Base-by-base conservation (phyloP, 64 coral and sea anemone genomes). In the Hydrozoanthus tunicans region DNA sequence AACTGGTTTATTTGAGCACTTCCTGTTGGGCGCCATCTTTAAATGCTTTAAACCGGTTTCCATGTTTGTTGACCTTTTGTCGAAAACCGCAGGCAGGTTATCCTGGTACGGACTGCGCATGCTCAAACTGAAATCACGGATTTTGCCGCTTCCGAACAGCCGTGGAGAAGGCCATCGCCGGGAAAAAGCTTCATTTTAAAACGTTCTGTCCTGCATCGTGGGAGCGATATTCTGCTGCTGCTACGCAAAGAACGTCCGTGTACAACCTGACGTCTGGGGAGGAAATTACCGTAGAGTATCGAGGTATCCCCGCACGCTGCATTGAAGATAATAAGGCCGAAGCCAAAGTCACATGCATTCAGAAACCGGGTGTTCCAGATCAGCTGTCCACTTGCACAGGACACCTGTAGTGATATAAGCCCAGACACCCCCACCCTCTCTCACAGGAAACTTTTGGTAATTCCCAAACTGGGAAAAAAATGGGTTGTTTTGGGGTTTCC, bases 381-480 rank as follows among this genome's bases (percentile, higher is more conserved):
- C 20, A 20, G 20, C 20, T 20, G 20, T 20, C 20, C 20, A 20
- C 20, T 20, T 20, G 20, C 20, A 20, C 20, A 20, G 20, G 20
- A 20, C 20, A 20, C 20, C 20, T 20, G 20, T 20, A 20, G 20
- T 20, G 20, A 20, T 20, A 20, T 20, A 20, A 20, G 20, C 66
- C 15, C 70, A 27, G 6, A 62, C 60, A 11, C 5, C 11, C 11
- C 60, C 5, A 66, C 64, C 64, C 64, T 66, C 64, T 66, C 64
- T 68, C 82, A 86, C 82, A 86, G 82, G 82, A 86, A 86, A 71
- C 63, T 86, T 86, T 86, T 69, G 64, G 59, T 70, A 86, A 86
- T 86, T 66, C 82, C 82, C 82, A 86, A 86, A 70, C 69, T 86
- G 82, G 81, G 57, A 67, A 65, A 84, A 84, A 84, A 84, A 63